Conservation (phyloP, 2,113 vertebrate genomes). For the Todiramphus chloris region DNA sequence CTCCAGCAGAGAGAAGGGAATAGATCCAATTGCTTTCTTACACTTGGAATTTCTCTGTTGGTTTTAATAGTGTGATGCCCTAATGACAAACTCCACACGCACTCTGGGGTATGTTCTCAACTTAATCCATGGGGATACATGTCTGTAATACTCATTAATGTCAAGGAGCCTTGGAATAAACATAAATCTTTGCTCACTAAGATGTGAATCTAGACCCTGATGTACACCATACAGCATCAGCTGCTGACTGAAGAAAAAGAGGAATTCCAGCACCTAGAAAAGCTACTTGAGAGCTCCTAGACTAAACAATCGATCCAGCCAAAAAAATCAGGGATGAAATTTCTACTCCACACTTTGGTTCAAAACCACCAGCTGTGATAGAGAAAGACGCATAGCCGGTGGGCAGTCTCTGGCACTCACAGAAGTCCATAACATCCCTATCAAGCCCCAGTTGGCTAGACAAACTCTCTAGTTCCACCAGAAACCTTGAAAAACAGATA, state of each 20-base stretch:
- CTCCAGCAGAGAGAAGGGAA: slow-evolving; percentile 5
- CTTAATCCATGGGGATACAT: slow-evolving; percentile 38
- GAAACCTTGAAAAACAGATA: slow-evolving; percentile 7
- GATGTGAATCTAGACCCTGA: slow-evolving; percentile 51
- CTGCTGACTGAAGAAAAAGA: slow-evolving; percentile 66
- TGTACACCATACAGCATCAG: slow-evolving; percentile 52
- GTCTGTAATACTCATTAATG: slow-evolving; percentile 63
- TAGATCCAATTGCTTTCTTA: slow-evolving; percentile 33
- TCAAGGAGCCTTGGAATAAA: neutral
- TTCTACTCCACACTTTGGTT: slow-evolving; percentile 45
- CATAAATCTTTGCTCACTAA: slow-evolving; percentile 57
- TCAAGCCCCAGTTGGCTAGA: neutral
- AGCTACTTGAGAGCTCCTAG: slow-evolving; percentile 57
- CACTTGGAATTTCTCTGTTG: slow-evolving; percentile 46
- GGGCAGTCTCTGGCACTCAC: neutral
- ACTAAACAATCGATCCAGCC: slow-evolving; percentile 68
- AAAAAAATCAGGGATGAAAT: slow-evolving; percentile 68
- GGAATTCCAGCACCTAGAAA: slow-evolving; percentile 66
- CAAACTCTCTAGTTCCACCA: neutral
- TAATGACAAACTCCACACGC: slow-evolving; percentile 50
- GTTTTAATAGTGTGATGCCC: slow-evolving; percentile 42
- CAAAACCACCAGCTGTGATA: slow-evolving; percentile 47
- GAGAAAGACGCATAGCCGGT: neutral
- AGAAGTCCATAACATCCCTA: neutral
- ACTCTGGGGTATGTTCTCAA: slow-evolving; percentile 53